Conservation (phyloP, 2,888 invertebrate species). For the Parapristionchus giblindavisi region DNA sequence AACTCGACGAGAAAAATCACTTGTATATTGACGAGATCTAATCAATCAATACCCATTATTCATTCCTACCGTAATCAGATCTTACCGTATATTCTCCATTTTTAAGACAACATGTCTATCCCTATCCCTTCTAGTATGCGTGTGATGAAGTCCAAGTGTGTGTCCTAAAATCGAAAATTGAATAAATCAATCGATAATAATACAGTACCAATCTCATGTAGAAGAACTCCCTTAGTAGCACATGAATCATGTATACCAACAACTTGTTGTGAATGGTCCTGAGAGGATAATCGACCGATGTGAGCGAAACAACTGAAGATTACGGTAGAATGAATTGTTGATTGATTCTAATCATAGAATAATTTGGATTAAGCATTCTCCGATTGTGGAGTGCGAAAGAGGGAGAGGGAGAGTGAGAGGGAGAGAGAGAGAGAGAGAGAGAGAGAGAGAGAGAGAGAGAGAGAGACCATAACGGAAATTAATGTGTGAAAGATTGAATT, state of each 20-base stretch:
- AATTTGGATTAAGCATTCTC: not conserved
- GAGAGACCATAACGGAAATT: too few species aligned
- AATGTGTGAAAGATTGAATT: too few species aligned
- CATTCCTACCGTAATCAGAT: not conserved
- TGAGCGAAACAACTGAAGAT: slow-evolving; percentile 26
- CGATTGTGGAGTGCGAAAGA: not conserved
- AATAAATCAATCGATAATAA: not conserved
- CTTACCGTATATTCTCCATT: slow-evolving; percentile 28
- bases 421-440: slow-evolving; percentile 2
- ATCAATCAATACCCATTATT: slow-evolving; percentile 13
- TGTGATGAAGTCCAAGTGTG: slow-evolving; percentile 33
- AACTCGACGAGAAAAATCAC: slow-evolving; percentile 9
- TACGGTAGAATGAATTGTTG: too few species aligned
- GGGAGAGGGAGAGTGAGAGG: not conserved
- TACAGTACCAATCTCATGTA: slow-evolving; percentile 27
- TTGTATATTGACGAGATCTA: slow-evolving; percentile 10
- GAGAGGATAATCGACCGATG: slow-evolving; percentile 5
- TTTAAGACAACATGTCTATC: slow-evolving; percentile 4
- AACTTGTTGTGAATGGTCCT: slow-evolving; percentile 1
- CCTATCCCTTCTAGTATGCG: slow-evolving; percentile 25
- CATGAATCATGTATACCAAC: slow-evolving; percentile 5
- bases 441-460: too few species aligned
- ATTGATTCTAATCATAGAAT: too few species aligned
- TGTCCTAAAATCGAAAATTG: not conserved
- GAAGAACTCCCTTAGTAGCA: slow-evolving; percentile 12